Base-by-base conservation (phyloP, 2,113 vertebrate species). In the Lucifuga dentata region DNA sequence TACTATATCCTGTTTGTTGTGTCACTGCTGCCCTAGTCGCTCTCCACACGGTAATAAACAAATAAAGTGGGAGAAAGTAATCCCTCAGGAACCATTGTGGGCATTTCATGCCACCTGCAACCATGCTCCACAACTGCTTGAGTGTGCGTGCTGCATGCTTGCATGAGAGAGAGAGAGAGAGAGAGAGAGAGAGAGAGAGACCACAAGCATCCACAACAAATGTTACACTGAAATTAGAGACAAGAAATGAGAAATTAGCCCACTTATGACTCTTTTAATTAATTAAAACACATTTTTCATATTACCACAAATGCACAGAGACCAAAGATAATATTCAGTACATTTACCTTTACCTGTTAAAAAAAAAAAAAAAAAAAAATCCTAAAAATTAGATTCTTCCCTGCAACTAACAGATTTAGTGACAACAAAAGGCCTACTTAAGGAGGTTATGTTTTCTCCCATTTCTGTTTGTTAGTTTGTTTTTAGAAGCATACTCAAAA, bases 41-140 rank as follows among this genome's bases (percentile, higher is more conserved):
- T 85, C 76, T 74, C 58, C 57, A 61, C 73, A 75, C 71, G 26
- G 80, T 80, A 76, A 84, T 89, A 85, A 90, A 88, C 81, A 88
- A 88, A 87, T 84, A 79, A 83, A 85, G 76, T 78, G 80, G 75
- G 48, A 69, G 66, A 83, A 81, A 85, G 77, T 64, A 81, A 84
- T 89, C 86, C 81, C 79, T 73, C 74, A 23, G 74, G 78, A 85
- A 77, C 78, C 75, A 78, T 86, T 86, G 75, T 84, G 75, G 70
- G 75, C 63, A 84, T 80, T 88, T 86, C 82, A 82, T 56, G 19
- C 84, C 77, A 78, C 26, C 55, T 44, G 21, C 57, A 62, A 68
- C 67, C 21, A 35, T 76, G 76, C 74, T 86, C 55, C 65, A 73
- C 84, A 85, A 83, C 77, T 83, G 78, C 77, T 74, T 73, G 58